These are phyloP conservation scores for Pseudochaenichthys georgianus DNA, from an alignment of 2,797 vertebrate species.

Conservation along the genomic window DNA sequence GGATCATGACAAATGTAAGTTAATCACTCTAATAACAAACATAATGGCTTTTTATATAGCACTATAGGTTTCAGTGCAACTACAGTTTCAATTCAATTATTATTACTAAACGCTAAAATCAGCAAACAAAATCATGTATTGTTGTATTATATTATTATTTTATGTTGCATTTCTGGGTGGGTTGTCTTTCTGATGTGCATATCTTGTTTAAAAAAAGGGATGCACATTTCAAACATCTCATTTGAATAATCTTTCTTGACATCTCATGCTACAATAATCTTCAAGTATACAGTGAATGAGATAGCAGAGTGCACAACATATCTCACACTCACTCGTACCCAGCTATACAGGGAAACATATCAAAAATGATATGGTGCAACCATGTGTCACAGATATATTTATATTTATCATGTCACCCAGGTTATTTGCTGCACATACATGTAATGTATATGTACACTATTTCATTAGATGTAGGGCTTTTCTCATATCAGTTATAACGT, in stretches of 20 bases:
- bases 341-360: not conserved
- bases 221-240: not conserved
- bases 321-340: constrained; percentile 3
- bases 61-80: not conserved
- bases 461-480: not conserved
- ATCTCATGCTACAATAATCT: constrained; percentile 20
- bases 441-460: not conserved
- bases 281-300: constrained; percentile 2
- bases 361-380: not conserved
- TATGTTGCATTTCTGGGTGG: not conserved
- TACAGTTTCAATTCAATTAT: constrained; percentile 7
- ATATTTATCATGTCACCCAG: not conserved
- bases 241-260: constrained; percentile 10
- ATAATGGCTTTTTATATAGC: not conserved
- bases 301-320: constrained; percentile 4
- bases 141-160: not conserved
- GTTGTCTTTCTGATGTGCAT: not conserved
- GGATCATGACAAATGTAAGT: not conserved
- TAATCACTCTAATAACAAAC: not conserved
- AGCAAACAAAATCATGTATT: not conserved
- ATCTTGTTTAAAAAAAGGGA: no score
- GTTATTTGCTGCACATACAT: constrained; percentile 10
- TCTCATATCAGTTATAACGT: constrained; percentile 3
- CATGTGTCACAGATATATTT: not conserved
- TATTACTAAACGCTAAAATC: not conserved